Evolutionary conservation across 2,888 invertebrate species (phyloP).

Genomic region (Bursaphelenchus okinawaensis): DNA sequence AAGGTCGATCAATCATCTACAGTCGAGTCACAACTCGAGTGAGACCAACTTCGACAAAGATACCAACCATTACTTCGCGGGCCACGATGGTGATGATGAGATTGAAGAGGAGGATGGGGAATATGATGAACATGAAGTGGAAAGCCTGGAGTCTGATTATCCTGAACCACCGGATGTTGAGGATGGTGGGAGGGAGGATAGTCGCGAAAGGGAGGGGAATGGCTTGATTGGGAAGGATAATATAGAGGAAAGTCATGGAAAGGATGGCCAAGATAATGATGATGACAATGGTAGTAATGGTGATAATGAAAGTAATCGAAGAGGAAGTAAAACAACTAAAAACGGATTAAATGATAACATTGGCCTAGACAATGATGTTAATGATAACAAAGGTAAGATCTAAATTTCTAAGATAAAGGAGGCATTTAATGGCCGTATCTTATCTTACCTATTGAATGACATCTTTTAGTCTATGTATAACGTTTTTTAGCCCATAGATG

Average conservation of each 20-base stretch:
- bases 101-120: slow-evolving; percentile 30
- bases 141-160: neutral
- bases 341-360: too few relatives aligned
- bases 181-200: neutral
- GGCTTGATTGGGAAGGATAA: neutral
- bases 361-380: too few relatives aligned
- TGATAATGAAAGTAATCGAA: neutral
- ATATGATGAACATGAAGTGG: slow-evolving; percentile 11
- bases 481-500: neutral
- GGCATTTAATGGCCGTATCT: too few relatives aligned
- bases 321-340: neutral
- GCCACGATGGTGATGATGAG: slow-evolving; percentile 15
- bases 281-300: neutral
- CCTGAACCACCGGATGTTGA: neutral
- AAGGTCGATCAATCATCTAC: slow-evolving; percentile 16
- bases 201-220: neutral
- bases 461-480: too few relatives aligned
- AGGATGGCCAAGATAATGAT: neutral
- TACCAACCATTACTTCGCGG: neutral
- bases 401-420: neutral
- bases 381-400: neutral
- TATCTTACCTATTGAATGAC: too few relatives aligned
- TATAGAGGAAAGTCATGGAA: neutral
- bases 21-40: slow-evolving; percentile 5
- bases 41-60: neutral